A percentile compares a stretch with the other conserved stretches of the same genome.
phyloP scores from a whole-genome alignment of 2,113 vertebrate species.

The Cisticola juncidis region DNA sequence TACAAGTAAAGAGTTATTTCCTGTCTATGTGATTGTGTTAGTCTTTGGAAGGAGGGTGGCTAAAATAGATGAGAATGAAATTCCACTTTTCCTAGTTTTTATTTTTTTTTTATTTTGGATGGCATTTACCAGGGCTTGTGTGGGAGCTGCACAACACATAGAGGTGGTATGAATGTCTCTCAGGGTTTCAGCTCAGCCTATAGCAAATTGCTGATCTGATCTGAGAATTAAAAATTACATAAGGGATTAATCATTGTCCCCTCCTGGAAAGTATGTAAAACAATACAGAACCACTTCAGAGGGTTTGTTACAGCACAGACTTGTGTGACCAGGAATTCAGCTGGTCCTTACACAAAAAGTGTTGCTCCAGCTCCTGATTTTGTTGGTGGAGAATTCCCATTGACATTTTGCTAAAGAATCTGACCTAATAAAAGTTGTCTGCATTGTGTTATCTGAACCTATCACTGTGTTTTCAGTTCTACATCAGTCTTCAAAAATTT shows the following conservation, averaged over 20 bases:
- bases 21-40: not conserved
- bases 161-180: not conserved
- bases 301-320: not conserved
- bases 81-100: not conserved
- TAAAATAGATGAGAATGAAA: not conserved
- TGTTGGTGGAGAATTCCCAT: not conserved
- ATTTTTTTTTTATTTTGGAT: not conserved
- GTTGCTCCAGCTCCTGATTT: not conserved
- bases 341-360: not conserved
- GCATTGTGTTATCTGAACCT: not conserved
- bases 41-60: not conserved
- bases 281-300: not conserved
- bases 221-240: not conserved
- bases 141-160: not conserved
- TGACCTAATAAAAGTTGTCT: not conserved
- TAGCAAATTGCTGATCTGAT: not conserved
- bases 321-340: not conserved
- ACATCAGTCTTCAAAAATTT: not conserved
- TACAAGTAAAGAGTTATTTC: not conserved
- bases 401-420: not conserved
- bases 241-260: not conserved
- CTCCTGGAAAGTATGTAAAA: not conserved
- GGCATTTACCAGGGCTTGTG: not conserved
- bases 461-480: not conserved
- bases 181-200: not conserved